These are phyloP conservation scores for Syngnathoides biaculeatus DNA, from an alignment of 2,113 vertebrate species.

Conservation along the genomic window DNA sequence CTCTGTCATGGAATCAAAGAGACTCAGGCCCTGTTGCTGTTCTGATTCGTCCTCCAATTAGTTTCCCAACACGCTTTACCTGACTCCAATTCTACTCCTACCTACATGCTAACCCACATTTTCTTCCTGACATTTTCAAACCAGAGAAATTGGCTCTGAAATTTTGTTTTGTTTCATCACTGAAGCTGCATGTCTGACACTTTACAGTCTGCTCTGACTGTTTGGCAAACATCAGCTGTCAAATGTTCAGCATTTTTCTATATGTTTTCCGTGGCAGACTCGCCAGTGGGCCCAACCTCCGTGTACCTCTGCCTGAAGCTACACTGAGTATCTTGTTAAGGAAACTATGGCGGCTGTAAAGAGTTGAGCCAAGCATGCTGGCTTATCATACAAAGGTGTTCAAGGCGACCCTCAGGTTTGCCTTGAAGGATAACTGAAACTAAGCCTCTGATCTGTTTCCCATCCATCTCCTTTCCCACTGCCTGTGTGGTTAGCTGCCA, in stretches of 20 bases:
- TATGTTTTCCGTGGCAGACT: background rate
- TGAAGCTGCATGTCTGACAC: slow-evolving; percentile 11
- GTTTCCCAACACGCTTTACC: slow-evolving; percentile 58
- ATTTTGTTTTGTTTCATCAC: slow-evolving; percentile 9
- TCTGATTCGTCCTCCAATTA: slow-evolving; percentile 62
- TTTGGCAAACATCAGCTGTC: background rate
- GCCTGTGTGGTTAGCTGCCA: slow-evolving; percentile 81
- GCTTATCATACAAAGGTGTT: slow-evolving; percentile 8
- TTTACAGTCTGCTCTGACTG: slow-evolving; percentile 10
- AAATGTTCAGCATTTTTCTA: background rate
- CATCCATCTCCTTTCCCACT: slow-evolving; percentile 45
- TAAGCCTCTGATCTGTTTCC: slow-evolving; percentile 57
- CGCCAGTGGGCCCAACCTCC: background rate
- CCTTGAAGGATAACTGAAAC: slow-evolving; percentile 22
- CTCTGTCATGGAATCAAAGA: slow-evolving; percentile 51
- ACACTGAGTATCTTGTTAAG: slow-evolving; percentile 3
- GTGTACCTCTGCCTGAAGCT: background rate
- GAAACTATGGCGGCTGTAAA: background rate
- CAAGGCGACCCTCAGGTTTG: slow-evolving; percentile 45
- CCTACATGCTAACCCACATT: slow-evolving; percentile 20
- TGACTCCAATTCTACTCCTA: slow-evolving; percentile 32
- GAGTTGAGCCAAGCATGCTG: slow-evolving; percentile 9
- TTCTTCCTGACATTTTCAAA: slow-evolving; percentile 12
- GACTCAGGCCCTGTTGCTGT: slow-evolving; percentile 53
- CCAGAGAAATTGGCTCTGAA: slow-evolving; percentile 15